Conservation (phyloP, 2,888 invertebrate genomes). For the Eutolmus rufibarbis region DNA sequence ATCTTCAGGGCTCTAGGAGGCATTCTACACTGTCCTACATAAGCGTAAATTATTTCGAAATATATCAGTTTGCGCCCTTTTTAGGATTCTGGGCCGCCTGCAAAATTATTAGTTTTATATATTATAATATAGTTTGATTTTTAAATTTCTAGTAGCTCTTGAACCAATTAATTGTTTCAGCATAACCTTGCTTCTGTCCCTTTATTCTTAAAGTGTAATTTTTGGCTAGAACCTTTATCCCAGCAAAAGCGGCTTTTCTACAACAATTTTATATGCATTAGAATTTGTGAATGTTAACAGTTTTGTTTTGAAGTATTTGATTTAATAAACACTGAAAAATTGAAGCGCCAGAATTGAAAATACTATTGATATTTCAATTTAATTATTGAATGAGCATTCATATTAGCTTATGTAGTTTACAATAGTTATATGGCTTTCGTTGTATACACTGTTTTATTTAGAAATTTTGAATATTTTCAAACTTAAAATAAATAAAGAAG, state of each 20-base stretch:
- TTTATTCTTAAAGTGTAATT: neutral
- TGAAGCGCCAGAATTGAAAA: neutral
- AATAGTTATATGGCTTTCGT: neutral
- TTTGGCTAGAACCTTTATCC: neutral
- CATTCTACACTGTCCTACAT: constrained; percentile 62
- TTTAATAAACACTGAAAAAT: neutral
- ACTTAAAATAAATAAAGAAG: neutral
- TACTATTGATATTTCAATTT: neutral
- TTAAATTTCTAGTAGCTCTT: neutral
- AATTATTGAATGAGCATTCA: neutral
- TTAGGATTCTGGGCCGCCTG: neutral
- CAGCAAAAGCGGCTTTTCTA: neutral
- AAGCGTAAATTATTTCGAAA: constrained; percentile 58
- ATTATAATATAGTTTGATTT: neutral
- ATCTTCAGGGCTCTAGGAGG: constrained; percentile 55
- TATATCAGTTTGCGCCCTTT: constrained; percentile 2
- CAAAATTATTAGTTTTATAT: neutral
- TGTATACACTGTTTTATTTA: neutral
- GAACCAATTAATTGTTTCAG: neutral
- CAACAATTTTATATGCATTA: neutral
- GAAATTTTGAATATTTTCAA: neutral
- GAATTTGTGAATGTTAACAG: neutral
- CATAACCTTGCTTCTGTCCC: neutral
- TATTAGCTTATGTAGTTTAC: neutral
- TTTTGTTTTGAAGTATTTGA: neutral